Evolutionary conservation across 2,797 vertebrate genomes (phyloP), one percentile per base, ranked within the genome.

Genomic region (Apogon hyalosoma): DNA sequence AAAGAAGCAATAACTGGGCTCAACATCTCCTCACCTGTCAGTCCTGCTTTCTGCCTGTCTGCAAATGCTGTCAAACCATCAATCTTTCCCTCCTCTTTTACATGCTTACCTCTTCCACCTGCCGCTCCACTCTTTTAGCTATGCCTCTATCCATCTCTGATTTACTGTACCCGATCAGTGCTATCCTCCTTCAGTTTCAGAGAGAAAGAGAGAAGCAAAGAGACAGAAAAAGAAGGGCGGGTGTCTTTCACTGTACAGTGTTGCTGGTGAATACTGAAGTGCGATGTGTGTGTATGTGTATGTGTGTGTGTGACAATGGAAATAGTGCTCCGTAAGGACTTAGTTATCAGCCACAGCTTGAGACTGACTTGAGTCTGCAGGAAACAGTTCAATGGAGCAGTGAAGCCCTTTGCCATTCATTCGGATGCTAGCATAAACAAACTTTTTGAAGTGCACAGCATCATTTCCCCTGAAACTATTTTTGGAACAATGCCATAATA

Each of bases 21-120:
- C 60, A 40, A 74, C 77, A 82, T 84, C 84, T 86, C 79, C 78
- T 85, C 82, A 88, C 88, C 88, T 92, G 88, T 92, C 91, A 92
- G 64, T 78, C 72, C 50, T 60, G 63, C 77, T 90, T 85, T 90
- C 87, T 85, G 83, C 84, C 71, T 88, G 85, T 86, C 91, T 88
- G 80, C 85, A 80, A 82, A 77, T 28, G 80, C 83, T 90, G 87
- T 89, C 92, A 90, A 87, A 59, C 66, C 82, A 80, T 90, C 90
- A 90, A 79, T 91, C 88, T 84, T 47, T 63, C 48, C 48, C 66
- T 38, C 38, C 60, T 72, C 70, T 74, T 74, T 85, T 77, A 75
- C 66, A 71, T 52, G 48, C 64, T 78, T 65, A 51, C 42, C 63
- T 63, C 51, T 13, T 66, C 66, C 62, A 39, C 71, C 56, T 53